A percentile compares a stretch with the other conserved stretches of the same genome.
These are phyloP conservation scores for Trichacis sp. DNA, from an alignment of 2,888 invertebrate genomes.

Conservation along the genomic window DNA sequence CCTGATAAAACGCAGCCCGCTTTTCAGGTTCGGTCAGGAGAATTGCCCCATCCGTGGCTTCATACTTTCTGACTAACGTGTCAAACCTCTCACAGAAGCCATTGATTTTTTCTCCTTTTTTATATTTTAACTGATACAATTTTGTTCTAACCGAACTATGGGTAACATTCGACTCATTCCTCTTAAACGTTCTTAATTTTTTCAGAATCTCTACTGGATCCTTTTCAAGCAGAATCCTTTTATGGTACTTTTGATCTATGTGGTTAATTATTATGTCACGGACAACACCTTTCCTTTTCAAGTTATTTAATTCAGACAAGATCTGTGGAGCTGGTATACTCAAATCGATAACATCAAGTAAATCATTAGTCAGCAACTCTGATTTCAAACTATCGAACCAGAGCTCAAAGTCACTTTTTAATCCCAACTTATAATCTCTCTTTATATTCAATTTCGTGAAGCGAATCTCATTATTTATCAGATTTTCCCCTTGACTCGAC, in stretches of 20 bases:
- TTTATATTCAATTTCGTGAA: slow-evolving; percentile 28
- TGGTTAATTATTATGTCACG: not conserved
- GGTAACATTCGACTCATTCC: slow-evolving; percentile 31
- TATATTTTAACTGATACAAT: slow-evolving; percentile 35
- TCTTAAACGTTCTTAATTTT: slow-evolving; percentile 24
- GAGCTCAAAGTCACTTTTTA: slow-evolving; percentile 29
- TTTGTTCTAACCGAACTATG: slow-evolving; percentile 28
- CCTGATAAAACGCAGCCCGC: slow-evolving; percentile 36
- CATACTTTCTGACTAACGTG: slow-evolving; percentile 34
- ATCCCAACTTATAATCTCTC: slow-evolving; percentile 32
- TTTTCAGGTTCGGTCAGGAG: slow-evolving; percentile 36
- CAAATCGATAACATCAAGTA: slow-evolving; percentile 32
- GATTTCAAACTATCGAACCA: slow-evolving; percentile 40
- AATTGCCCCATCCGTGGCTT: slow-evolving; percentile 19
- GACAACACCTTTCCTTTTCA: slow-evolving; percentile 21
- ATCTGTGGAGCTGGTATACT: not conserved
- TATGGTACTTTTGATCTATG: not conserved
- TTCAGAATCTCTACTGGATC: slow-evolving; percentile 40
- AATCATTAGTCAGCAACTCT: slow-evolving; percentile 30
- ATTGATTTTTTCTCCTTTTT: slow-evolving; percentile 27
- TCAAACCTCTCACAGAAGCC: slow-evolving; percentile 38
- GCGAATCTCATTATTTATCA: too few species aligned
- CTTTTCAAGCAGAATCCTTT: slow-evolving; percentile 28
- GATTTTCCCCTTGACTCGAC: too few species aligned
- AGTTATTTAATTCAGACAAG: slow-evolving; percentile 1